phyloP scores from a whole-genome alignment of 2,888 invertebrate species.

The Nowickia ferox region DNA sequence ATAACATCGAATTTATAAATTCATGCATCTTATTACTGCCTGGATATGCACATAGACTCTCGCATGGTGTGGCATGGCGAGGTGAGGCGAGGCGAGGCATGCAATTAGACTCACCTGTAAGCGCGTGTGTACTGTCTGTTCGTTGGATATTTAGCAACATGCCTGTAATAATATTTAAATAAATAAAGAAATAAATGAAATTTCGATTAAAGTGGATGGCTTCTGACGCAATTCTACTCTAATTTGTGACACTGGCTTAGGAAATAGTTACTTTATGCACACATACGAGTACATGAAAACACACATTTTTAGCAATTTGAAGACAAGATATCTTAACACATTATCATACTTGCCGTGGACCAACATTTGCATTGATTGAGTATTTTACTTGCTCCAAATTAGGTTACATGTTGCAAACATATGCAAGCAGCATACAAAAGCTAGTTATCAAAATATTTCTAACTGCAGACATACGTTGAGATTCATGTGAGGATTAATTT shows the following conservation, averaged over 20 bases:
- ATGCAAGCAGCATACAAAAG: too few species aligned
- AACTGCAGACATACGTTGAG: too few species aligned
- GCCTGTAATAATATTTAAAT: constrained; percentile 17
- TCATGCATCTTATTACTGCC: constrained; percentile 48
- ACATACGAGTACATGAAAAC: neutral
- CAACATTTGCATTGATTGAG: constrained; percentile 20
- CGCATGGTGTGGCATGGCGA: too few species aligned
- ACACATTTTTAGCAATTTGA: constrained; percentile 11
- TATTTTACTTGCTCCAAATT: too few species aligned
- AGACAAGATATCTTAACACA: constrained; percentile 41
- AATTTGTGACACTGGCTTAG: constrained; percentile 66
- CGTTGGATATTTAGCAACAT: constrained; percentile 4
- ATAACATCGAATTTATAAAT: constrained; percentile 34
- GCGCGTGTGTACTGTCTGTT: neutral
- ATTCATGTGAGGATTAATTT: too few species aligned
- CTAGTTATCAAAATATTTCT: too few species aligned
- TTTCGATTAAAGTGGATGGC: constrained; percentile 45
- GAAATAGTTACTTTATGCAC: constrained; percentile 15
- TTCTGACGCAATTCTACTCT: constrained; percentile 69
- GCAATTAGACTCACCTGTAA: constrained; percentile 1
- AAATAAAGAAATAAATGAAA: constrained; percentile 50
- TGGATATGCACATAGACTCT: neutral
- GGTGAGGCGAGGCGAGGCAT: neutral
- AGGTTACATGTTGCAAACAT: too few species aligned
- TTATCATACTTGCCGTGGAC: constrained; percentile 21